Percentiles rank a stretch among this genome's conserved stretches.
Conservation (phyloP, 2,888 invertebrate species). For the Metellina segmentata region DNA sequence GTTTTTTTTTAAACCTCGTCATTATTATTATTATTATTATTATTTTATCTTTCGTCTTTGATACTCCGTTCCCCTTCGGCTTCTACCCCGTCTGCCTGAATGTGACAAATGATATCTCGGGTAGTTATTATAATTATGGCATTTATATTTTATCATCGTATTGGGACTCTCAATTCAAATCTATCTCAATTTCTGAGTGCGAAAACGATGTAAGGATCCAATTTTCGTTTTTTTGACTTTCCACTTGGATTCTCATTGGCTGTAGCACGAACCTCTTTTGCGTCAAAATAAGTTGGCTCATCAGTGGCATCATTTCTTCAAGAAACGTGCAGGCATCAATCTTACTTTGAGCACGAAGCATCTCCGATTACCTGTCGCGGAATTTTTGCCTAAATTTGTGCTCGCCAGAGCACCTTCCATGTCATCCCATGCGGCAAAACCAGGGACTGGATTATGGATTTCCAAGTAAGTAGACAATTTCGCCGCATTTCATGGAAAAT, state of each 20-base stretch:
- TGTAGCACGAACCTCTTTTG: background rate
- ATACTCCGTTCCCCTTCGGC: conserved; percentile 4
- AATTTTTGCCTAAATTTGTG: conserved; percentile 3
- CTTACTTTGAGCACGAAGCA: conserved; percentile 15
- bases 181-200: conserved; percentile 69
- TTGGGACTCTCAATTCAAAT: conserved; percentile 44
- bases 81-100: conserved; percentile 10
- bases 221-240: conserved; percentile 16
- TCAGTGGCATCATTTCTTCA: conserved; percentile 12
- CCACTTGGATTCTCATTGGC: conserved; percentile 15
- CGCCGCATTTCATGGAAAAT: background rate
- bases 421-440: conserved; percentile 58
- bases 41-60: background rate
- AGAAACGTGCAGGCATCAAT: conserved; percentile 49
- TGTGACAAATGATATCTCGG: conserved; percentile 73
- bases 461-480: conserved; percentile 41
- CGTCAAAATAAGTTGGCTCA: background rate
- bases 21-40: conserved; percentile 4
- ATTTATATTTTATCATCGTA: conserved; percentile 70
- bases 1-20: conserved; percentile 1
- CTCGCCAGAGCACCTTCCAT: background rate
- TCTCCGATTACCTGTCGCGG: background rate
- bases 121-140: conserved; percentile 74
- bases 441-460: conserved; percentile 48
- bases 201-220: conserved; percentile 23